Percentiles rank a stretch among this genome's conserved stretches.
phyloP scores from a whole-genome alignment of 2,113 vertebrate species.

The Bos javanicus region DNA sequence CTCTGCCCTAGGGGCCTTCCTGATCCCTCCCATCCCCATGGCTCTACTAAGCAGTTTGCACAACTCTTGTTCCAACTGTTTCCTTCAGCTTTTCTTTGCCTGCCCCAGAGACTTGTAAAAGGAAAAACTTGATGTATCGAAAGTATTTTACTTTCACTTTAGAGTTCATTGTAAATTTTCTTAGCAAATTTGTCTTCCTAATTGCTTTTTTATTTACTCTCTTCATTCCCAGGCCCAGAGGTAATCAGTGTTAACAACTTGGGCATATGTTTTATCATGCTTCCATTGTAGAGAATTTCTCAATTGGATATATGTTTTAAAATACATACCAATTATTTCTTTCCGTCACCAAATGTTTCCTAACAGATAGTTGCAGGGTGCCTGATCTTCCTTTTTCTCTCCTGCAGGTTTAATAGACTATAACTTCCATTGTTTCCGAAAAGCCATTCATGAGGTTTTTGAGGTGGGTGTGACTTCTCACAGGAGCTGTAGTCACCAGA shows the following conservation, averaged over 20 bases:
- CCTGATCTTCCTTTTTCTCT: neutral
- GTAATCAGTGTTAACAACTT: neutral
- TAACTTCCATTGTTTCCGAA: conserved; percentile 99
- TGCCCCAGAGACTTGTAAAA: neutral
- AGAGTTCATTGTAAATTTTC: conserved; percentile 6
- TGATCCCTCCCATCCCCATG: neutral
- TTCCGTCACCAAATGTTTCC: neutral
- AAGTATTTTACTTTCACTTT: neutral
- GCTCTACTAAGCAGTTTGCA: neutral
- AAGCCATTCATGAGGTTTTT: conserved; percentile 99
- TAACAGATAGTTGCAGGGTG: neutral
- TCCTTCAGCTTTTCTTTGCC: neutral
- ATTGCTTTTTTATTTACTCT: neutral
- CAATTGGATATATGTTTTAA: neutral
- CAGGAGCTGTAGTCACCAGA: conserved; percentile 85
- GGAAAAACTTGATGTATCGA: neutral
- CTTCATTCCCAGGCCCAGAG: neutral
- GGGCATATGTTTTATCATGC: neutral
- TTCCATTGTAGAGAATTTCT: neutral
- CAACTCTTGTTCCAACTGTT: neutral
- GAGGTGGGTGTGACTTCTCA: conserved; percentile 94
- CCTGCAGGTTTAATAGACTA: conserved; percentile 97
- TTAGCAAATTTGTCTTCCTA: conserved; percentile 1
- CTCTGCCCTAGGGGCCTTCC: neutral
- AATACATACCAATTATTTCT: neutral